Base-by-base conservation (phyloP, 2,113 vertebrate genomes). In the Psilopogon haemacephalus region DNA sequence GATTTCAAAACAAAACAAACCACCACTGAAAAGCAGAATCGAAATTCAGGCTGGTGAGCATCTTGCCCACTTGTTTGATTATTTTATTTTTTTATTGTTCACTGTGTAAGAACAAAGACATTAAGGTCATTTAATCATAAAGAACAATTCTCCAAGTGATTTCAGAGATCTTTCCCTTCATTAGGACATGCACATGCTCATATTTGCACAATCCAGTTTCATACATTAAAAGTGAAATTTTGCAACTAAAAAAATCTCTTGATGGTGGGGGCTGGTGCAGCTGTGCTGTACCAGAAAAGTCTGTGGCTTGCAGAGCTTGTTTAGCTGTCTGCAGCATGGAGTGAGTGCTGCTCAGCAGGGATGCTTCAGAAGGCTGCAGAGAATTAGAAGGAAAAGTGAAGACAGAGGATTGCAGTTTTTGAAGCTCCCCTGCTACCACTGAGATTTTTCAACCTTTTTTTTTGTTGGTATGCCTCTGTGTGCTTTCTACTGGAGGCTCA, bases 101-200 rank as follows among this genome's bases (percentile, higher is more conserved):
- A 32, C 52, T 13, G 5, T 60, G 32, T 60, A 65, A 60, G 52
- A 90, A 10, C 35, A 74, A 62, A 52, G 5, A 14, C 11, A 9
- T 33, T n/a, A 48, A 55, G 38, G 20, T 60, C 3, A 23, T 54
- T 64, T 71, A 11, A 67, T 72, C 17, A 65, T 50, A 59, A 70
- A 46, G 52, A 65, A 50, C 32, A 15, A 32, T 44, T 75, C 32
- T 62, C 20, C 17, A 56, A 46, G 15, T 65, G 37, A 50, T 56
- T 80, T 60, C 71, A 24, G 50, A 59, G 26, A 24, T 40, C 17
- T 62, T 88, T 80, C 14, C 20, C 17, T 37, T 80, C 15, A 13
- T 44, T 76, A 60, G 32, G 65, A 35, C 44, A 9, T 65, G 56
- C 0, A 0, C 60, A 2, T 42, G 19, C 4, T 54, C 14, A 2